Evolutionary conservation across 2,113 vertebrate species (phyloP), one percentile per base, ranked within the genome.

Genomic region (Petrocephalus microphthalmus): DNA sequence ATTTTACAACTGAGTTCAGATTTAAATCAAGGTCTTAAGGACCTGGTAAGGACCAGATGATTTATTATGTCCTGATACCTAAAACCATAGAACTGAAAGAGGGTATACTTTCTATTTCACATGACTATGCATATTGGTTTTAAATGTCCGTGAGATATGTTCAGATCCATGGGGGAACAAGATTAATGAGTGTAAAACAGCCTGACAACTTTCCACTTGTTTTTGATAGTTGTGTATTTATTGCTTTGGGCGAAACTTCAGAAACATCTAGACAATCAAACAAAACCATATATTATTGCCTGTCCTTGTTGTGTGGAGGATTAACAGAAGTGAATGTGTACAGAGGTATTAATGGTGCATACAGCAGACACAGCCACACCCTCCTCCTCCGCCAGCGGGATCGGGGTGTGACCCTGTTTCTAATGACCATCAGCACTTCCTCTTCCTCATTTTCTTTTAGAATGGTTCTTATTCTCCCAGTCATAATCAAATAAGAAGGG

Each of bases 381-480:
- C 67, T 29, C 25, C 25, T 37, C 29, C 67, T 33, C 15, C 17
- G 57, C 47, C 74, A n/a, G 2, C 29, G 7, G 53, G 25, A 71
- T 22, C 81, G 37, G 84, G 86, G 45, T 88, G 67, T 53, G 56
- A 47, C 33, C 49, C 57, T 52, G 45, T 22, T 87, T 89, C n/a
- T 54, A 33, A 82, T 11, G 37, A 47, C 17, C 19, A 45, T 82
- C 42, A 49, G 37, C 37, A 13, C 4, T 86, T 54, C 82, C 54
- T 33, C 3, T 37, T 13, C 89, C 37, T 85, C 15, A 29, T 81
- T 87, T 78, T 71, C 53, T 87, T 84, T 37, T 89, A 82, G 37
- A 64, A n/a, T 86, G 87, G 42, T 78, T 87, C 25, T 17, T 51
- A 53, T 74, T 90, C 29, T 78, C 56, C 47, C 17, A 1, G 33